Base-by-base conservation (phyloP, 2,888 invertebrate species). In the Dolichopus griseipennis region DNA sequence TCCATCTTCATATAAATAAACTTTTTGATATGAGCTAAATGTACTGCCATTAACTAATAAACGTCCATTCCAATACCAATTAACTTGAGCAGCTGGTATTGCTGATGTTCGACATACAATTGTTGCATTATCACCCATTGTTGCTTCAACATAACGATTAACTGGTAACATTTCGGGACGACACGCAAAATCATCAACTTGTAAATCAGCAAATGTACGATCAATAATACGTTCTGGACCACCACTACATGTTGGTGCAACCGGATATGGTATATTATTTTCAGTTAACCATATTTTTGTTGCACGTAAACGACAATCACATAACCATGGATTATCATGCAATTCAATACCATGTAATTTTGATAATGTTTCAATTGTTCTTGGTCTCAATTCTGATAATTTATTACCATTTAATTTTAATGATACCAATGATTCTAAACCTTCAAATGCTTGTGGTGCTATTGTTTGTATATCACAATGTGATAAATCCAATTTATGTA, bases 301-400 rank as follows among this genome's bases (percentile, higher is more conserved):
- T 69, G 90, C 89, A 66, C 93, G 84, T 69, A 94, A 79, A 33
- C 91, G 88, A 76, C 94, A 95, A 77, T 94, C 93, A 77, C 94
- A 95, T 71, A 88, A 86, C 94, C 93, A 94, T 0, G 92, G 92
- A 80, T 94, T 94, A 72, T 91, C 91, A 72, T 93, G 92, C 72
- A 94, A 82, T 77, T 92, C 92, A 71, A 94, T 88, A 63, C 90
- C 90, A 77, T 91, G 89, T 66, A 94, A 83, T 69, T 88, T 88
- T 73, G 86, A 88, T 69, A 91, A 78, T 66, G 87, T 88, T 78
- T 90, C 90, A 71, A 92, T 87, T 1, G 91, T 91, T 72, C 86
- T 86, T 18, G 89, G 85, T 66, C 89, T 85, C 72, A 92, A 79
- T 71, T 90, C 91, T 65, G 87, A 85, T 70, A 95, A 83, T 73